Evolutionary conservation across 92 coral and sea anemone genomes (phyloP), one percentile per base, ranked within the genome.

Genomic region (Palythoa grandis): DNA sequence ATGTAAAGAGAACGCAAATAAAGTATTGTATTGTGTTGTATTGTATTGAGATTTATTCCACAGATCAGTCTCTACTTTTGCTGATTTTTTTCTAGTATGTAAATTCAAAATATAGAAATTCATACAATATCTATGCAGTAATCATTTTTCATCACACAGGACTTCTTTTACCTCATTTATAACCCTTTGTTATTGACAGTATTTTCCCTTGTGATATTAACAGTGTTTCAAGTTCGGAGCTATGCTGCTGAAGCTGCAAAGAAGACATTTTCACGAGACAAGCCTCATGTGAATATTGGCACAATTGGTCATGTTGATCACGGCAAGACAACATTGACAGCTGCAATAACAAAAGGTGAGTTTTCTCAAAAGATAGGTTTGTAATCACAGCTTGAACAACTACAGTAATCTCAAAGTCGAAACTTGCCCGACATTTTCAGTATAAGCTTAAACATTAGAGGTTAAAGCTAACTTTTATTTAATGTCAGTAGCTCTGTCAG

Each of bases 291-390:
- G 14, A 97, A 97, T 84, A 95, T 97, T 89, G 99, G 99, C 29
- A 97, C 99, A 2, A 92, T 97, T 40, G 99, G 99, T 23, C 99
- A 97, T 86, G 99, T 97, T 15, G 99, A 97, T 88, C 99, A 97
- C 77, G 99, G 99, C 13, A 97, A 97, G 80, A 97, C 99, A 68
- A 92, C 99, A 11, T 93, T 97, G 2, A 97, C 99, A 72, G 99
- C 99, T 23, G 99, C 99, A 37, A 95, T 97, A n/a, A 97, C 99
- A 38, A 96, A 96, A 92, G 87, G 99, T 96, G 72, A 11, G 86
- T 68, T 58, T 2, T 17, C 16, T 0, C 11, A 15, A 14, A 3
- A 40, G 35, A 29, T 29, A 29, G 35, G 35, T 29, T 29, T 29
- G 35, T 29, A 29, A 29, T 29, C 35, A 29, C 12, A 43, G 50